Evolutionary conservation across 1,140 invertebrate genomes (phyloP).

Genomic region (Heterodera carotae): DNA sequence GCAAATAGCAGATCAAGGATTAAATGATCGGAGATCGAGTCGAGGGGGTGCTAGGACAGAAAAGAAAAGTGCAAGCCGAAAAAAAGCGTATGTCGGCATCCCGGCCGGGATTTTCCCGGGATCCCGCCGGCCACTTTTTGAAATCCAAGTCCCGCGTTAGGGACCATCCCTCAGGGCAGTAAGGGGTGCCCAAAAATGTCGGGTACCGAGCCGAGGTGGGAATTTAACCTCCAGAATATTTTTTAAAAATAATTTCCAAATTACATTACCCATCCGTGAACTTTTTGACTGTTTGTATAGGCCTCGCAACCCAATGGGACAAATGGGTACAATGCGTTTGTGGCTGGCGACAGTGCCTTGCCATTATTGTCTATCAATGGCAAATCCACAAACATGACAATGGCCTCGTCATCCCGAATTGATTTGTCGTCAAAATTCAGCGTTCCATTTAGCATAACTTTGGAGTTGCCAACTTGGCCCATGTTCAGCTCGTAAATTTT

Average conservation of each 20-base stretch:
- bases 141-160: too few species aligned
- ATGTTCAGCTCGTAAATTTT: background rate
- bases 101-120: too few species aligned
- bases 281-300: background rate
- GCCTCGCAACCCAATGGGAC: background rate
- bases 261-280: background rate
- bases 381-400: background rate
- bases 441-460: background rate
- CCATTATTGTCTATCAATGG: background rate
- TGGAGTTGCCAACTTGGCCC: background rate
- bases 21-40: too few species aligned
- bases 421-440: background rate
- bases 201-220: too few species aligned
- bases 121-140: too few species aligned
- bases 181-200: too few species aligned
- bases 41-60: too few species aligned
- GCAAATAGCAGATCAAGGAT: too few species aligned
- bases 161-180: too few species aligned
- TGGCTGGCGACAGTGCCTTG: background rate
- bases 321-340: background rate
- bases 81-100: too few species aligned
- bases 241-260: background rate
- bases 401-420: background rate
- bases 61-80: too few species aligned
- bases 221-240: background rate